Evolutionary conservation across 2,888 invertebrate genomes (phyloP), one percentile per base, ranked within the genome.

Genomic region (Aleiodes leptofemur): DNA sequence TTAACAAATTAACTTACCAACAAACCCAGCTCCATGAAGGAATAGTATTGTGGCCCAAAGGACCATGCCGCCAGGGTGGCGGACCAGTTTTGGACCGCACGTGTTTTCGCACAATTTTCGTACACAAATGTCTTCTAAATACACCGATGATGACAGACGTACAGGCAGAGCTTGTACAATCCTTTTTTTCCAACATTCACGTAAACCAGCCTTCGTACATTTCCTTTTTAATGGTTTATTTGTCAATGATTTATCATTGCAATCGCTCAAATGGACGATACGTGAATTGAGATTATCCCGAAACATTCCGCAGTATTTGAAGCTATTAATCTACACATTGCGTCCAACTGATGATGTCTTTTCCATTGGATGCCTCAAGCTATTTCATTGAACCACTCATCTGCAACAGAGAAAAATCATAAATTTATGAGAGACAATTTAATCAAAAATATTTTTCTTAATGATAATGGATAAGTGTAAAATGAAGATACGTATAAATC

Each of bases 11-110:
- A 31, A 76, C 88, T 88, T 82, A 92, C 92, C 92, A 89, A 91
- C 91, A 87, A 91, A 90, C 86, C 91, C 90, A 88, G 91, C 92
- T 90, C 91, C 91, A 89, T 91, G 90, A 85, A 92, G 91, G 90
- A 92, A 89, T 89, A 92, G 88, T 88, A 91, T 90, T 80, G 91
- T 90, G 90, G 91, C 91, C 91, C 91, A 91, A 91, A 92, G 90
- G 90, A 91, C 91, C 92, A 92, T 92, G 89, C 90, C 90, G 90
- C 90, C 89, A 90, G 88, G 89, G 89, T 90, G 90, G 90, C 90
- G 90, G 90, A 89, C 90, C 87, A 86, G 85, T 82, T 81, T 76
- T 86, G 88, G 87, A 80, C 88, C 87, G 87, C 85, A 85, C 80
- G 83, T 85, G 81, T 84, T 85, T 83, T 82, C 84, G 80, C 85